Conservation (phyloP, 2,888 invertebrate species). For the Polietes domitor region DNA sequence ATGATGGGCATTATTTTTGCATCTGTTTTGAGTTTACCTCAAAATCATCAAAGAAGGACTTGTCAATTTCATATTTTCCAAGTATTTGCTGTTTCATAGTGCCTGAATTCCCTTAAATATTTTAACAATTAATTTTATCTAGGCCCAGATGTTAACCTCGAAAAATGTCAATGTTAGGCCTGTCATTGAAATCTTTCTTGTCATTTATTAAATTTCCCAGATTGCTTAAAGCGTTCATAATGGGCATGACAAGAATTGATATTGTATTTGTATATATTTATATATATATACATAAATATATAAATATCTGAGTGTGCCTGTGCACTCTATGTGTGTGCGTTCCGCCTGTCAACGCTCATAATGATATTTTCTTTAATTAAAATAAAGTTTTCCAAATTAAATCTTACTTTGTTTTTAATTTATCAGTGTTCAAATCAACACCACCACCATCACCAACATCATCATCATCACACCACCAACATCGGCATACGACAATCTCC, state of each 20-base stretch:
- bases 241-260: not conserved
- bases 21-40: no score
- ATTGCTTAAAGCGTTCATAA: not conserved
- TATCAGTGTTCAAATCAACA: conserved; percentile 10
- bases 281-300: not conserved
- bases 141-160: no score
- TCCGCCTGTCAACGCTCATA: conserved; percentile 13
- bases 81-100: not conserved
- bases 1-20: no score
- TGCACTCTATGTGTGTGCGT: not conserved
- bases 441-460: not conserved
- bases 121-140: no score
- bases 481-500: not conserved
- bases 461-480: not conserved
- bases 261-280: no score
- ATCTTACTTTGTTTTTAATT: conserved; percentile 31
- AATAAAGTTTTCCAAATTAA: conserved; percentile 34
- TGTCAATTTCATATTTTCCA: no score
- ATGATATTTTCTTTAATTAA: conserved; percentile 21
- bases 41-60: no score
- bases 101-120: no score
- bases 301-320: no score
- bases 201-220: not conserved
- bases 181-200: no score
- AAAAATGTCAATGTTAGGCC: no score